phyloP scores from a whole-genome alignment of 2,797 vertebrate genomes.

The Scarus forsteni region DNA sequence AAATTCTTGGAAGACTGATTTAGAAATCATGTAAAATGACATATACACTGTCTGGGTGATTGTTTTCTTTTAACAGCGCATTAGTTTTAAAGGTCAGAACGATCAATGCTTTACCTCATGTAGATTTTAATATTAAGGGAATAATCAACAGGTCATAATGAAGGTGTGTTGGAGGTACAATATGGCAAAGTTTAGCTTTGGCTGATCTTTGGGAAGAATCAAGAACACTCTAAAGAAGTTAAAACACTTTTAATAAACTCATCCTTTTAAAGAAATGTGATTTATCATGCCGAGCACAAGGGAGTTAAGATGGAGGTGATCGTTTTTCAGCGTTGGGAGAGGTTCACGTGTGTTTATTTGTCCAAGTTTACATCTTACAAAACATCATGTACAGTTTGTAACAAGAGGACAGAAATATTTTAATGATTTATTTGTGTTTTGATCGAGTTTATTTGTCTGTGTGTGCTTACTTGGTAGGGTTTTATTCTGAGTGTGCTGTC shows the following conservation, averaged over 20 bases:
- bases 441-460: background rate
- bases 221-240: slow-evolving; percentile 4
- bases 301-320: background rate
- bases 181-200: background rate
- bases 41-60: background rate
- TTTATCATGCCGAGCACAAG: background rate
- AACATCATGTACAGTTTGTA: slow-evolving; percentile 1
- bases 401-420: background rate
- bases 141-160: background rate
- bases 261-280: background rate
- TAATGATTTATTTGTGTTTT: background rate
- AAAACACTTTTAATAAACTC: slow-evolving; percentile 5
- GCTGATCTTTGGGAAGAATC: background rate
- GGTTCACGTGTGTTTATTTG: background rate
- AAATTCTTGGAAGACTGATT: background rate
- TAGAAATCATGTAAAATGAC: background rate
- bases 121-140: background rate
- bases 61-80: background rate
- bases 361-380: slow-evolving; percentile 9
- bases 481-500: slow-evolving; percentile 9
- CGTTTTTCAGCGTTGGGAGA: background rate
- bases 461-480: background rate
- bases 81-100: background rate
- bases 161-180: background rate
- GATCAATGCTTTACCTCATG: background rate